phyloP scores from a whole-genome alignment of 1,140 invertebrate genomes.

The Tyrophagus putrescentiae region DNA sequence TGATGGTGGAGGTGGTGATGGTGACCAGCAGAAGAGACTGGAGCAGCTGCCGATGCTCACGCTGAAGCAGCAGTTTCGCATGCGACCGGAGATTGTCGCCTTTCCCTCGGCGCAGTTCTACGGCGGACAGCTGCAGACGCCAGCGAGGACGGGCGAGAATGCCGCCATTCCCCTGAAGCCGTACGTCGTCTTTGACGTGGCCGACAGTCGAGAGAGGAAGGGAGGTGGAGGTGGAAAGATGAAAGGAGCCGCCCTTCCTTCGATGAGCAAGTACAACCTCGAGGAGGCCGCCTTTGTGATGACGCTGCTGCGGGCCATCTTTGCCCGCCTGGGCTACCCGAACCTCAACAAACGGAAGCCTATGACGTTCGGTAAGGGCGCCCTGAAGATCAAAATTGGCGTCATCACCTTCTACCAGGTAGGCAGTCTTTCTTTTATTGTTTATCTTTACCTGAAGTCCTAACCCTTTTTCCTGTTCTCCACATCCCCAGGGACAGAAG shows the following conservation, averaged over 20 bases:
- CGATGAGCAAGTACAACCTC: constrained; percentile 32
- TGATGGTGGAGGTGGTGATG: too few relatives aligned
- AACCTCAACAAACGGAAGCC: too few relatives aligned
- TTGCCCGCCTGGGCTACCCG: constrained; percentile 27
- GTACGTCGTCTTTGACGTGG: constrained; percentile 42
- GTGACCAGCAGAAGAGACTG: too few relatives aligned
- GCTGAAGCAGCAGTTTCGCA: constrained; percentile 65
- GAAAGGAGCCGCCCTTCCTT: too few relatives aligned
- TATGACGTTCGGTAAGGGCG: too few relatives aligned
- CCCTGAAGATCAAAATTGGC: too few relatives aligned
- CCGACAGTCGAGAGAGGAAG: constrained; percentile 23
- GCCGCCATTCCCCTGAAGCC: constrained; percentile 33
- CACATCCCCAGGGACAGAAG: too few relatives aligned
- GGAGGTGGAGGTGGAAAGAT: too few relatives aligned
- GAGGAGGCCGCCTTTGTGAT: constrained; percentile 35
- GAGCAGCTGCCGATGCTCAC: constrained; percentile 40
- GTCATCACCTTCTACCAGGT: constrained; percentile 62
- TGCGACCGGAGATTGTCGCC: constrained; percentile 58
- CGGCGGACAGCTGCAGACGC: constrained; percentile 40
- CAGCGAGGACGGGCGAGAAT: constrained; percentile 25
- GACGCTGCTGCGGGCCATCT: constrained; percentile 33
- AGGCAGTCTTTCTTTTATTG: too few relatives aligned
- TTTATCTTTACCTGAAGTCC: too few relatives aligned
- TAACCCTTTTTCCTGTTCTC: too few relatives aligned
- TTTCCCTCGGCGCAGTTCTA: constrained; percentile 70